Evolutionary conservation across 2,113 vertebrate genomes (phyloP).

Genomic region (Muntiacus muntjak): DNA sequence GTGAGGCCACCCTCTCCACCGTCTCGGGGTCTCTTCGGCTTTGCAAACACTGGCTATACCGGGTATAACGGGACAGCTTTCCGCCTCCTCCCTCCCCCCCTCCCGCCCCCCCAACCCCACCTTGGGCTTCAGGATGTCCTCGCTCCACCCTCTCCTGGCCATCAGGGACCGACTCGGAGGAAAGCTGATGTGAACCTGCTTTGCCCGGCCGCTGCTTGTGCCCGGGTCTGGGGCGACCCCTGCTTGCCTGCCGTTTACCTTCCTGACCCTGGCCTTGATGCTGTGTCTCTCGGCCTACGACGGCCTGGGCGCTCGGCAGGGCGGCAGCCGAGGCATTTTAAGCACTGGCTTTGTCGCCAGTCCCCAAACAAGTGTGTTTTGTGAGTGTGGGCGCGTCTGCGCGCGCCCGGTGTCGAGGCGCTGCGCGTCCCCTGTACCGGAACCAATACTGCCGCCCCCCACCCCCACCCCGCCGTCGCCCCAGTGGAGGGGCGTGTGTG

Average conservation of each 20-base stretch:
- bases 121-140: neutral
- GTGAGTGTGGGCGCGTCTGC: slow-evolving; percentile 34
- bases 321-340: neutral
- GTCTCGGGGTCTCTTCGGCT: neutral
- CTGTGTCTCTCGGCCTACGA: neutral
- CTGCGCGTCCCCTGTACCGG: neutral
- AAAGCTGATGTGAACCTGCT: neutral
- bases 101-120: neutral
- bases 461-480: neutral
- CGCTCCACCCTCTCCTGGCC: neutral
- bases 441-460: neutral
- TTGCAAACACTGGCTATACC: neutral
- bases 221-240: neutral
- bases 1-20: neutral
- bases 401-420: neutral
- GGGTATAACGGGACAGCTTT: neutral
- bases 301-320: neutral
- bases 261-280: neutral
- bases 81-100: neutral
- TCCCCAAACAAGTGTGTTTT: slow-evolving; percentile 30
- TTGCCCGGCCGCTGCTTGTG: neutral
- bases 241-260: neutral
- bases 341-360: neutral
- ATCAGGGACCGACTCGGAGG: neutral
- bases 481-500: neutral